phyloP scores from a whole-genome alignment of 2,797 vertebrate species.

The Rhodeus uyekii region DNA sequence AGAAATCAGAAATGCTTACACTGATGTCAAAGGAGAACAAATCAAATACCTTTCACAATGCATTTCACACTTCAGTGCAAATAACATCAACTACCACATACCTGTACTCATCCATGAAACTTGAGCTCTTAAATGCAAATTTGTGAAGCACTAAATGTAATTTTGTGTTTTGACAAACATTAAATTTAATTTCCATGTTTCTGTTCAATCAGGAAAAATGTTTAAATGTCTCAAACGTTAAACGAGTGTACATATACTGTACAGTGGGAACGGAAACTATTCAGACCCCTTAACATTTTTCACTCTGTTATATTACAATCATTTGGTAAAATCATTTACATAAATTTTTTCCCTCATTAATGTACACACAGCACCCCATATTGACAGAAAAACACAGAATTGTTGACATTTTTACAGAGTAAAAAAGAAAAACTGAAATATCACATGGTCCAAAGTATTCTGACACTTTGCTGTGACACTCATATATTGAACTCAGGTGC shows the following conservation, averaged over 20 bases:
- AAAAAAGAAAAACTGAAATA: no score
- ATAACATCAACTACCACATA: conserved; percentile 12
- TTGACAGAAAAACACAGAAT: no score
- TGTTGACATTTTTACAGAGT: no score
- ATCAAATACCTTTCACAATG: background rate
- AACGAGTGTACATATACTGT: background rate
- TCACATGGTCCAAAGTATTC: no score
- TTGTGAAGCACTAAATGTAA: background rate
- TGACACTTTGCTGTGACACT: no score
- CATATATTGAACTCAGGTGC: no score
- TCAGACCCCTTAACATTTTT: no score
- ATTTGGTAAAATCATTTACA: no score
- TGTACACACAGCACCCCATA: no score
- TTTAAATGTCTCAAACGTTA: background rate
- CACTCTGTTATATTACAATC: no score
- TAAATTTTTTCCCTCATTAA: no score
- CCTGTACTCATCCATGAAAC: background rate
- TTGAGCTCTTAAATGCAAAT: conserved; percentile 9
- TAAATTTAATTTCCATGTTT: background rate
- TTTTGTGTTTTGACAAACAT: conserved; percentile 3
- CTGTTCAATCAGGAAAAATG: background rate
- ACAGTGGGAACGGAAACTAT: no score
- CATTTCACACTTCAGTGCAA: conserved; percentile 24
- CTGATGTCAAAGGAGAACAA: conserved; percentile 15
- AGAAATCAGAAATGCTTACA: conserved; percentile 43